Conservation (phyloP, 1,140 invertebrate genomes). For the Aphelinus atriplicis region DNA sequence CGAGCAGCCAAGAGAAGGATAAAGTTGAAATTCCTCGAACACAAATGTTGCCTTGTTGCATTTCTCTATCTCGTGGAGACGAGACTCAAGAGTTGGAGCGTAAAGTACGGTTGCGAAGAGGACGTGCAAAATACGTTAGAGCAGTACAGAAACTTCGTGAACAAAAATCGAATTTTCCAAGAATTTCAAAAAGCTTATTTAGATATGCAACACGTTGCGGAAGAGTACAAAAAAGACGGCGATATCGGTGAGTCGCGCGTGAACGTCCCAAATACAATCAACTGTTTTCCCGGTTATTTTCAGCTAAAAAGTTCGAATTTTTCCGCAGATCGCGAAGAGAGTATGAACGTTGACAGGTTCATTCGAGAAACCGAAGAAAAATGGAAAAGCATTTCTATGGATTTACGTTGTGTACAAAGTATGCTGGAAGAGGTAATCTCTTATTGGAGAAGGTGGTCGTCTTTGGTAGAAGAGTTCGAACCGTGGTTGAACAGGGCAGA, state of each 20-base stretch:
- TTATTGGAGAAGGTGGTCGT: constrained; percentile 88
- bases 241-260: constrained; percentile 71
- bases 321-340: constrained; percentile 76
- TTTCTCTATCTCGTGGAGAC: constrained; percentile 90
- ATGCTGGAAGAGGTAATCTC: constrained; percentile 89
- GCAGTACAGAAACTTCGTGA: constrained; percentile 92
- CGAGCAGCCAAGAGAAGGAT: constrained; percentile 81
- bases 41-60: constrained; percentile 91
- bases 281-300: no score
- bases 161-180: constrained; percentile 90
- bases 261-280: no score
- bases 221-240: constrained; percentile 89
- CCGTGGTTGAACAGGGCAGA: constrained; percentile 85
- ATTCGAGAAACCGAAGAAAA: constrained; percentile 85
- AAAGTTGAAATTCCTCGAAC: constrained; percentile 87
- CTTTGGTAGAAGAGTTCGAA: constrained; percentile 78
- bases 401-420: constrained; percentile 87
- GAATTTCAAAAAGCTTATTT: constrained; percentile 92
- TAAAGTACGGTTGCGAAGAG: constrained; percentile 87
- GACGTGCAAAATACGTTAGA: constrained; percentile 85
- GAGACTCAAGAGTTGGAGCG: constrained; percentile 87
- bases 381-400: constrained; percentile 90
- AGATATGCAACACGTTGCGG: constrained; percentile 91
- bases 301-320: constrained; percentile 26
- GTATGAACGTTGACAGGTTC: constrained; percentile 82